Base-by-base conservation (phyloP, 2,797 vertebrate species). In the Graptemys geographica region DNA sequence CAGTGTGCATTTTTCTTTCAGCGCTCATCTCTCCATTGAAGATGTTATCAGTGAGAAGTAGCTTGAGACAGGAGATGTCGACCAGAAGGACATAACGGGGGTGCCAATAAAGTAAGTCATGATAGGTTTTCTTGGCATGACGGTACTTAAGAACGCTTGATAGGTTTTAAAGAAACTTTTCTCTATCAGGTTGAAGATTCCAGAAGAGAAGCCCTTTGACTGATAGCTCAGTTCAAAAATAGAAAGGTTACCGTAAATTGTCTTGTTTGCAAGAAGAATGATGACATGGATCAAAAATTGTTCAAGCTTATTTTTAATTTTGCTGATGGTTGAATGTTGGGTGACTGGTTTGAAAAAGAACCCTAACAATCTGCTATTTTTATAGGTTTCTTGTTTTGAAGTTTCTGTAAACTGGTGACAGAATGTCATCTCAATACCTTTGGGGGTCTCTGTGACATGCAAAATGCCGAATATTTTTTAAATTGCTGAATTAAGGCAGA, bases 1-100 rank as follows among this genome's bases (percentile, higher is more conserved):
- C 57, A 12, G 10, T 88, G 27, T 93, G 69, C 49, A 33, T 92
- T 95, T 96, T 89, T n/a, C 88, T 94, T 95, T 93, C 84, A 94
- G 88, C 69, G 3, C 3, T 82, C 84, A 69, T 44, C 16, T 87
- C 52, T 93, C 28, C 21, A 65, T 79, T 92, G 93, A 89, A 88
- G 78, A 51, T 25, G 47, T 1, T 9, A 52, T 56, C 79, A 49
- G 1, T 84, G 72, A 92, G 37, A 69, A 95, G 1, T 84, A 85
- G 62, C 49, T 90, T 28, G 84, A 86, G 80, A 94, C 62, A 25
- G 93, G 83, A 47, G 59, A 3, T 4, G 19, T 3, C 11, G 65
- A 85, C 4, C n/a, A 90, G 65, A 49, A 59, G 57, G 79, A 51
- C 7, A 27, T 52, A 1, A 13, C 44, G 85, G 56, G 81, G 65